Evolutionary conservation across 2,797 vertebrate genomes (phyloP).

Genomic region (Smutsia temminckii): DNA sequence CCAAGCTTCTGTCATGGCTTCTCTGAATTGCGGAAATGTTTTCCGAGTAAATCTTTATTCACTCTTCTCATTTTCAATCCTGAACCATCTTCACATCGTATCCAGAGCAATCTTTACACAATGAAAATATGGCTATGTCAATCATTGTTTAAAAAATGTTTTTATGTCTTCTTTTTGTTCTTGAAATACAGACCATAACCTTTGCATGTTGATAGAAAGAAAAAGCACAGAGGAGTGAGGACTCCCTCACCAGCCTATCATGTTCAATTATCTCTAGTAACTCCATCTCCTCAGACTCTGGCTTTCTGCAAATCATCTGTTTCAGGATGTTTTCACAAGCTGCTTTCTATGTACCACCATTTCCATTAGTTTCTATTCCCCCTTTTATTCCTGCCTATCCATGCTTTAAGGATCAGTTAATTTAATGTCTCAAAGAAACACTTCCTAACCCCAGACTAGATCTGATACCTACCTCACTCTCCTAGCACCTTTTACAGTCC

Average conservation of each 20-base stretch:
- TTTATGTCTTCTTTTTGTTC: background rate
- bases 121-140: background rate
- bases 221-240: background rate
- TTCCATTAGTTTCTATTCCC: background rate
- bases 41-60: background rate
- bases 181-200: background rate
- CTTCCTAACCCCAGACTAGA: background rate
- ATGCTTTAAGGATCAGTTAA: background rate
- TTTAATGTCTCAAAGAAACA: background rate
- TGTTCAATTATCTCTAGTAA: background rate
- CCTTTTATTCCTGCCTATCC: background rate
- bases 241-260: fast-evolving
- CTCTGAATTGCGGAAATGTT: background rate
- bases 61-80: background rate
- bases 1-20: background rate
- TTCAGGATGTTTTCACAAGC: background rate
- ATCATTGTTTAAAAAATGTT: background rate
- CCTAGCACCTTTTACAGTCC: background rate
- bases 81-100: background rate
- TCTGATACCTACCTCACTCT: background rate
- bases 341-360: background rate
- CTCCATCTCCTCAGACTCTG: background rate
- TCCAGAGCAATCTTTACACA: background rate
- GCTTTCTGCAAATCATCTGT: background rate
- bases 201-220: background rate